phyloP scores from a whole-genome alignment of 2,113 vertebrate genomes.

The Catharus fuscescens region DNA sequence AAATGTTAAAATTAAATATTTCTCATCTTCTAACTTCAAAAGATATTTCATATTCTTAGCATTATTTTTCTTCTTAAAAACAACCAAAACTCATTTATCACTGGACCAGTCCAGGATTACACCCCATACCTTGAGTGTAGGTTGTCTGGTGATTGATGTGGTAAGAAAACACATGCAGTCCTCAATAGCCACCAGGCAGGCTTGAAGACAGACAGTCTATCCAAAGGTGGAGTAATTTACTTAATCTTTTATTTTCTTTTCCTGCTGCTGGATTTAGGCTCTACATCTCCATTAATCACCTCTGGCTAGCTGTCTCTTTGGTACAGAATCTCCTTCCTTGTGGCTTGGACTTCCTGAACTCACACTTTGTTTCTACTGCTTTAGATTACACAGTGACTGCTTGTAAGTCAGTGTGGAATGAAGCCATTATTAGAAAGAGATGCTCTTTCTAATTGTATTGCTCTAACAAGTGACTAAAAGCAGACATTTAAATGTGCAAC shows the following conservation, averaged over 20 bases:
- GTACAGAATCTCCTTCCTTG: conserved; percentile 8
- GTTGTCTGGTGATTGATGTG: not conserved
- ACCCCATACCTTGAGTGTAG: not conserved
- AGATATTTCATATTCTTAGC: not conserved
- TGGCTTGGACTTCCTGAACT: conserved; percentile 32
- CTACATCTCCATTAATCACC: not conserved
- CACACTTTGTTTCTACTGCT: conserved; percentile 54
- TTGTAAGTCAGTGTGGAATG: conserved; percentile 28
- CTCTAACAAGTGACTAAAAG: conserved; percentile 54
- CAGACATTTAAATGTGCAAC: conserved; percentile 54
- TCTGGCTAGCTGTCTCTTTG: not conserved
- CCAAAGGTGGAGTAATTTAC: not conserved
- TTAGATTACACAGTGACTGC: conserved; percentile 44
- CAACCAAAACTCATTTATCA: not conserved
- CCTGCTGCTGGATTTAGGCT: not conserved
- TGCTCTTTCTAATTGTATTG: conserved; percentile 24
- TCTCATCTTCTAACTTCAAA: not conserved
- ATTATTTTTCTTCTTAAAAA: not conserved
- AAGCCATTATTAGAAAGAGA: conserved; percentile 58
- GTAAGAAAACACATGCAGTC: not conserved
- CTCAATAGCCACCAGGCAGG: not conserved
- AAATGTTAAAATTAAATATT: not conserved
- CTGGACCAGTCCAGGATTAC: not conserved
- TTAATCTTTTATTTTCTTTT: not conserved
- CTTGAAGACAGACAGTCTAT: not conserved